Evolutionary conservation across 1,140 invertebrate species (phyloP).

Genomic region (Metopolophium dirhodum): DNA sequence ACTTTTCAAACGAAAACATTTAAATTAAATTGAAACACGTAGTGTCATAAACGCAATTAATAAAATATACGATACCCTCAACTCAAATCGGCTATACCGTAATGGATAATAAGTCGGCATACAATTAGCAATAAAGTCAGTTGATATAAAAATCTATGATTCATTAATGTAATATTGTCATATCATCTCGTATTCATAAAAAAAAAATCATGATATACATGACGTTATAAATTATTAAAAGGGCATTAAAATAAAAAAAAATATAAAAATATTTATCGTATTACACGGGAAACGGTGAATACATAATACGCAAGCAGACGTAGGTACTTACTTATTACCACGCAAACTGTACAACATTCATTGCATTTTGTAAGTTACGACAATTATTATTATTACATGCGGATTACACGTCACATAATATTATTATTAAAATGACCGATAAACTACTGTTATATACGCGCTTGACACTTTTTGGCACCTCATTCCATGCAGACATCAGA

Average conservation of each 20-base stretch:
- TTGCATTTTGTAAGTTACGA: neutral
- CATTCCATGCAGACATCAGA: neutral
- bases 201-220: neutral
- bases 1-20: neutral
- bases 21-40: neutral
- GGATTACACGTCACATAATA: neutral
- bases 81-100: neutral
- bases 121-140: neutral
- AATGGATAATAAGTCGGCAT: neutral
- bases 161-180: neutral
- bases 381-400: neutral
- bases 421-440: neutral
- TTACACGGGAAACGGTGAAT: neutral
- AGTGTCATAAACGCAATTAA: slow-evolving; percentile 1
- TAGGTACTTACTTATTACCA: neutral
- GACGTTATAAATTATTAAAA: neutral
- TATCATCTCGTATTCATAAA: neutral
- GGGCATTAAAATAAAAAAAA: neutral
- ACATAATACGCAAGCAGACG: neutral
- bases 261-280: neutral
- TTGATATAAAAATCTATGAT: neutral
- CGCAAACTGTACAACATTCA: neutral
- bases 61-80: neutral
- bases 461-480: neutral
- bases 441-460: neutral